Percentiles rank a stretch among this genome's conserved stretches.
Evolutionary conservation across 2,888 invertebrate genomes (phyloP).

Genomic region (Boloria selene): DNA sequence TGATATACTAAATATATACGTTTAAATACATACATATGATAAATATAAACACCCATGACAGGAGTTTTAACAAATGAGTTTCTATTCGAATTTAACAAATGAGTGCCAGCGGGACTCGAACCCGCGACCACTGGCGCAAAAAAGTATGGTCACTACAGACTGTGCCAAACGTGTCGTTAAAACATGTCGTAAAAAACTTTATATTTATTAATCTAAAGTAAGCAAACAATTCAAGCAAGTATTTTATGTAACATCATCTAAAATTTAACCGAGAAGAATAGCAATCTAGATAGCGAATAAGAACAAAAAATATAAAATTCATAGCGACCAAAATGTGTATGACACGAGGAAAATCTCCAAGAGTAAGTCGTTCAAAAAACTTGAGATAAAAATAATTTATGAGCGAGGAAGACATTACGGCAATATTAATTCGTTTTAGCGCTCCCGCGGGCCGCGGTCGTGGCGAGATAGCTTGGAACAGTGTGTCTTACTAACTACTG

Average conservation of each 20-base stretch:
- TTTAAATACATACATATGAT: no score
- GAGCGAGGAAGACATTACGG: slow-evolving; percentile 15
- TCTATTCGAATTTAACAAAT: no score
- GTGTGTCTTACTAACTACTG: not conserved
- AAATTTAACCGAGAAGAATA: slow-evolving; percentile 7
- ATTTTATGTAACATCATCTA: not conserved
- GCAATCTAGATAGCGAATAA: not conserved
- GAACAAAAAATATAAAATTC: slow-evolving; percentile 7
- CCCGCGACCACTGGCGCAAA: no score
- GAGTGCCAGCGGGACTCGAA: no score
- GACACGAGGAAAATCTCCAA: slow-evolving; percentile 16
- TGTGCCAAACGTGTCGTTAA: no score
- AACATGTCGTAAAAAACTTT: no score
- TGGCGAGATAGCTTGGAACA: not conserved
- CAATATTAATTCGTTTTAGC: slow-evolving; percentile 19
- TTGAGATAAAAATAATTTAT: slow-evolving; percentile 22
- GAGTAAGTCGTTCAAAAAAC: slow-evolving; percentile 13
- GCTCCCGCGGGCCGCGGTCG: not conserved
- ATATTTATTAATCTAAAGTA: no score
- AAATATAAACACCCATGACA: no score
- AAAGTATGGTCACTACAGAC: no score
- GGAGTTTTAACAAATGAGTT: no score
- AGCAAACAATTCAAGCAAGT: no score
- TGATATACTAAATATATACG: no score
- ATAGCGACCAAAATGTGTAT: slow-evolving; percentile 9